Conservation (phyloP, 2,113 vertebrate genomes). For the Cromileptes altivelis region DNA sequence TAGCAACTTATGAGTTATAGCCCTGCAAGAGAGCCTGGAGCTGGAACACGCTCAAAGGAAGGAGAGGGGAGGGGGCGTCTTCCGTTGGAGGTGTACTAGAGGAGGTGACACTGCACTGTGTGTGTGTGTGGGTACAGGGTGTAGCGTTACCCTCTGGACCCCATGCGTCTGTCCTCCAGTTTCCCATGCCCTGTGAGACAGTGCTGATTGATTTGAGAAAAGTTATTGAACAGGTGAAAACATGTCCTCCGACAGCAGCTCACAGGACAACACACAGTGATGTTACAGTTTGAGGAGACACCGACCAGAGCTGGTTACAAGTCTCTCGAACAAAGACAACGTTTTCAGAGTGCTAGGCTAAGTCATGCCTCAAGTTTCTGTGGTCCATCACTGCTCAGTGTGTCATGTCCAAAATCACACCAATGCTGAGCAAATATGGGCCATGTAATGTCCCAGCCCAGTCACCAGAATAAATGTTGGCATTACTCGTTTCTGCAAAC, state of each 20-base stretch:
- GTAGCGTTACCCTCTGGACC: constrained; percentile 33
- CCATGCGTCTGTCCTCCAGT: constrained; percentile 75
- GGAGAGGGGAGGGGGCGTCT: not conserved
- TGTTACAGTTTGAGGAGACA: not conserved
- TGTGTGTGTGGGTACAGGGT: not conserved
- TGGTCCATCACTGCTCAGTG: too few relatives aligned
- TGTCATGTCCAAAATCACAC: too few relatives aligned
- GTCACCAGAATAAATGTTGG: too few relatives aligned
- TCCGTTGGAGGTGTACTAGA: constrained; percentile 24
- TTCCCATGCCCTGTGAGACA: constrained; percentile 7
- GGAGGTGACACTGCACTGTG: constrained; percentile 29
- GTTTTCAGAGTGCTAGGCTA: too few relatives aligned
- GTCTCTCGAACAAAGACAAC: too few relatives aligned
- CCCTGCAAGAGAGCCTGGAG: constrained; percentile 39
- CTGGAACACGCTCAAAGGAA: constrained; percentile 40
- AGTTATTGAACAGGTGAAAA: constrained; percentile 67
- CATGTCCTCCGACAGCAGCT: not conserved
- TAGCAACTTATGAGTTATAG: constrained; percentile 66
- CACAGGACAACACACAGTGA: not conserved
- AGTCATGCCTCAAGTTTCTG: not conserved
- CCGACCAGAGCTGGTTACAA: not conserved
- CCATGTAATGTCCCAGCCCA: too few relatives aligned
- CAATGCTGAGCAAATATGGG: too few relatives aligned
- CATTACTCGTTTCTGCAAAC: too few relatives aligned
- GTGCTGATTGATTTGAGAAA: constrained; percentile 83